phyloP scores from a whole-genome alignment of 2,888 invertebrate genomes.

The Dasypogon diadema region DNA sequence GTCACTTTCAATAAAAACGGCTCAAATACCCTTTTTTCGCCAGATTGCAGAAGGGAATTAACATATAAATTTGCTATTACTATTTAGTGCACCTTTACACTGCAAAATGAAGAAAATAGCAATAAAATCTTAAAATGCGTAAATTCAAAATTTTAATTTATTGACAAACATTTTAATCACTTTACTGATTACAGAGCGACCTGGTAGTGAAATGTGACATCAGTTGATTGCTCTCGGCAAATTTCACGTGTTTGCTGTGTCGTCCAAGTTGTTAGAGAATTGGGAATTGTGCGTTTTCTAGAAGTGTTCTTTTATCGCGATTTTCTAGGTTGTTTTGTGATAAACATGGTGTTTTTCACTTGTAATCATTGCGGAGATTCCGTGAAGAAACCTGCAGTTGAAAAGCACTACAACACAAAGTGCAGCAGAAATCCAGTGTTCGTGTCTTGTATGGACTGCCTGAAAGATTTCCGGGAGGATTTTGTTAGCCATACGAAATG shows the following conservation, averaged over 20 bases:
- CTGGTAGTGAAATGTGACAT: neutral
- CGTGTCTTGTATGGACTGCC: conserved; percentile 93
- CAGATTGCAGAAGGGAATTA: no score
- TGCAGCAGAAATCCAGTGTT: conserved; percentile 79
- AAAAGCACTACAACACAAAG: conserved; percentile 83
- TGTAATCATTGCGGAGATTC: conserved; percentile 93
- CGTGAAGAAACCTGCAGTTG: conserved; percentile 90
- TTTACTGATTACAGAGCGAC: neutral
- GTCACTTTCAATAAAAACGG: no score
- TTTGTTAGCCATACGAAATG: conserved; percentile 87
- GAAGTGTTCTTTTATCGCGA: neutral
- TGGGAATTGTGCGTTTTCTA: neutral
- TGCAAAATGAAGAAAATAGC: no score
- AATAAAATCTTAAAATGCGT: no score
- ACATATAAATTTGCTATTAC: no score
- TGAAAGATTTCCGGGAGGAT: conserved; percentile 86
- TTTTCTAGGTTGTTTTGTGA: neutral
- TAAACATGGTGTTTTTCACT: conserved; percentile 92
- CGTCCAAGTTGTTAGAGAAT: neutral
- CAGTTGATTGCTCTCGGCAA: no score
- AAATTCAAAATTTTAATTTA: no score
- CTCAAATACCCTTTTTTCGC: no score
- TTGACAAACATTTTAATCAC: no score
- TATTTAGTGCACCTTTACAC: no score
- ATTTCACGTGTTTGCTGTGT: neutral